Evolutionary conservation across 2,797 vertebrate genomes (phyloP), one percentile per base, ranked within the genome.

Genomic region (Galaxias olidus): DNA sequence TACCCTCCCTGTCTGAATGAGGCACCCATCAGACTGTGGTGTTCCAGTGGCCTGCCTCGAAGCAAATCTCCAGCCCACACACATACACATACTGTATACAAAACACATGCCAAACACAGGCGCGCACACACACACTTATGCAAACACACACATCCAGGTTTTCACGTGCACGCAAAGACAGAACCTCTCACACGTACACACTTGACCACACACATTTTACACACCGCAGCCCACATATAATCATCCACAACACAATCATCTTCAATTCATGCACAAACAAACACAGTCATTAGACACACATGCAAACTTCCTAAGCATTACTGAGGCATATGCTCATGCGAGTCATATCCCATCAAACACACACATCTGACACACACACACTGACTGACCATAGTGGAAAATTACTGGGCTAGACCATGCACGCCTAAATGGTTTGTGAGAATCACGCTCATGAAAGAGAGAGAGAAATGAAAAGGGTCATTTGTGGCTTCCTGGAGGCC

Each of bases 401-500:
- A 81, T 73, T 69, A 84, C 77, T 46, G 18, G 72, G 66, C 73
- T 76, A 58, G 51, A n/a, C 53, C 69, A 49, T 73, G 63, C 63
- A 69, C 12, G 71, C 54, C 65, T 65, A 66, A 65, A 65, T 76
- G 71, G 75, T 77, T 75, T 12, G 48, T 69, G 59, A 73, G 73
- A 83, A 70, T 66, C 76, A 19, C 40, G 14, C 54, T 56, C 55
- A 15, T 0, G 51, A 50, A 65, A 76, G 71, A 79, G 74, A 76
- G 56, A 71, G 68, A 76, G 71, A 79, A 73, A 76, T 56, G 72
- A 67, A 83, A 70, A 65, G 65, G 73, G 66, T 74, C 84, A 77
- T 81, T 82, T 84, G 84, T 69, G 81, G 81, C 76, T 73, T 81
- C 83, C 77, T 85, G 79, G 77, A 76, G 83, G 73, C 75, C 75